Evolutionary conservation across 2,888 invertebrate species (phyloP), one percentile per base, ranked within the genome.

Genomic region (Drosophila melanosoma): DNA sequence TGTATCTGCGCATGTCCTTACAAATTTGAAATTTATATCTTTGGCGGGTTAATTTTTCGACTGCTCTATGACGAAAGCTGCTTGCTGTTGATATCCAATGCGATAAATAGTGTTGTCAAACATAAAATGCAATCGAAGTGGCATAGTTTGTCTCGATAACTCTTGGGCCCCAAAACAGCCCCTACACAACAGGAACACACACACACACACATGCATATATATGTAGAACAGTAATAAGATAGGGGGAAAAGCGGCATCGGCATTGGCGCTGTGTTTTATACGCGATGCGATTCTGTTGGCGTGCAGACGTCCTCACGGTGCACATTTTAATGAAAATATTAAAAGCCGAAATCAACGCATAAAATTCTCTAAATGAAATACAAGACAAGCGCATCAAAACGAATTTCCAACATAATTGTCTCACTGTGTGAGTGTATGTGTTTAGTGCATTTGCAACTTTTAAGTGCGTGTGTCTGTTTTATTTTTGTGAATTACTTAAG

Each of bases 231-330:
- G 40, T 17, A 40, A 57, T 32, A 15, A 42, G 11, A 23, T 29
- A 51, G n/a, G 35, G 38, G 69, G 64, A 40, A 36, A 70, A 77
- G 81, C 74, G 71, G 80, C 61, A 81, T 61, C 66, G 64, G 67
- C 74, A 65, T 66, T 72, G 70, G 79, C 63, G 52, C 53, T 79
- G 65, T 70, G 67, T 53, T 74, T 81, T 74, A 80, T 78, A 81
- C 75, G 81, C 78, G 72, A 68, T 78, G 79, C 78, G 78, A 75
- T 71, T 78, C 59, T 81, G 79, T 67, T 81, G 75, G 79, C 82
- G 81, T 81, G 79, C 81, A 76, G 81, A 81, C 75, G 81, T 81
- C 69, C 73, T 70, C 20, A 63, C 81, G 81, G 81, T 70, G 36
- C 62, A 78, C 53, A 60, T 0, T 33, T 45, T 36, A 59, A 61